Percentiles rank a stretch among this genome's conserved stretches.
These are phyloP conservation scores for Aporophyla lueneburgensis DNA, from an alignment of 2,888 invertebrate genomes.

Conservation along the genomic window DNA sequence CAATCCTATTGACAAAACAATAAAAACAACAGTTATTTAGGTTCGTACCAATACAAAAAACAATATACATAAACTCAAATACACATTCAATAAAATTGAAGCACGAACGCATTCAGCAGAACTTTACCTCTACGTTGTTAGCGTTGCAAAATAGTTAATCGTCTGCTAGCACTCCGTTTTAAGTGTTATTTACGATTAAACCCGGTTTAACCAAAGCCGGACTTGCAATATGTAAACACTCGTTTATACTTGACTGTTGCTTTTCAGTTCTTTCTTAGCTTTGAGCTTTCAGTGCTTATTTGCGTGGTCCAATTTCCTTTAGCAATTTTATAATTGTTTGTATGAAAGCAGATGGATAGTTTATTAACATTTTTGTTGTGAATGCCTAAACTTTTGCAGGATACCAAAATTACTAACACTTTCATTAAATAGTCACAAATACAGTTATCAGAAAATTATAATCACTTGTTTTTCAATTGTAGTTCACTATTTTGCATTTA, in stretches of 20 bases:
- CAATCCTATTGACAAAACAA: neutral
- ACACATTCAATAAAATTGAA: slow-evolving; percentile 15
- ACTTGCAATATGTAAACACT: slow-evolving; percentile 39
- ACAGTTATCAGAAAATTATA: no score
- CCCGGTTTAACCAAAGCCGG: slow-evolving; percentile 19
- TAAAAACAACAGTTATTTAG: neutral
- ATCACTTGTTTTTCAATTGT: no score
- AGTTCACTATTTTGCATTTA: no score
- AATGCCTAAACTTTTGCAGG: neutral
- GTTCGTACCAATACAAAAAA: neutral
- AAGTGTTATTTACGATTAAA: slow-evolving; percentile 53
- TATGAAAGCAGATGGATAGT: neutral
- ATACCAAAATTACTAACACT: no score
- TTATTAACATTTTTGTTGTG: neutral
- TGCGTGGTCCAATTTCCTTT: slow-evolving; percentile 1
- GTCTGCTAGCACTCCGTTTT: slow-evolving; percentile 52
- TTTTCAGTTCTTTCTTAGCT: slow-evolving; percentile 13
- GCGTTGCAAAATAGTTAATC: slow-evolving; percentile 57
- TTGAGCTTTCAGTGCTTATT: slow-evolving; percentile 19
- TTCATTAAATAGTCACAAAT: no score
- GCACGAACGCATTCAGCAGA: slow-evolving; percentile 19
- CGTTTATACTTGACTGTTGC: slow-evolving; percentile 6
- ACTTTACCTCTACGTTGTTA: slow-evolving; percentile 30
- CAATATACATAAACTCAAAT: slow-evolving; percentile 4
- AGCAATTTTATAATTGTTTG: neutral